Conservation (phyloP, 1,140 invertebrate species). For the Zaprionus lachaisei region DNA sequence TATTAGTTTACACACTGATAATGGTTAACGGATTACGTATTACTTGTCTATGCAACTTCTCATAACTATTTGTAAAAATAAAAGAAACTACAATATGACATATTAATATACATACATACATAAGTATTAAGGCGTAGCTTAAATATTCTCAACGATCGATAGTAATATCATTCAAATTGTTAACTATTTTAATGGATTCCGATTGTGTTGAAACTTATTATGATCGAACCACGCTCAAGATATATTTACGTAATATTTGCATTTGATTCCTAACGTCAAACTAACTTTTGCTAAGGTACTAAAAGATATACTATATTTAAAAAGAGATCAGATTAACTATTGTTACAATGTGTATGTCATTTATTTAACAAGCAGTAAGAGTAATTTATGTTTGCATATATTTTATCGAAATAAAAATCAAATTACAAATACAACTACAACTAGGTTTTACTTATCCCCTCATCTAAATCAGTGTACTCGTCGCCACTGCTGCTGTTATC, state of each 20-base stretch:
- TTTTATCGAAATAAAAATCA: slow-evolving; percentile 62
- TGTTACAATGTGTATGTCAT: slow-evolving; percentile 66
- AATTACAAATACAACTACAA: slow-evolving; percentile 8
- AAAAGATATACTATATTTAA: slow-evolving; percentile 23
- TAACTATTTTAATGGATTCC: slow-evolving; percentile 27
- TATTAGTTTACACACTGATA: slow-evolving; percentile 19
- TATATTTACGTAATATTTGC: slow-evolving; percentile 46
- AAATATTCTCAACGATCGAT: slow-evolving; percentile 4
- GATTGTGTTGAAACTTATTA: background rate
- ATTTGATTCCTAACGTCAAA: slow-evolving; percentile 49
- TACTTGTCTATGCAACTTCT: slow-evolving; percentile 11
- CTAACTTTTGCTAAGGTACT: slow-evolving; percentile 34
- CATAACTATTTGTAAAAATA: slow-evolving; percentile 23
- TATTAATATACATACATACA: slow-evolving; percentile 1
- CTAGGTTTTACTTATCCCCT: background rate
- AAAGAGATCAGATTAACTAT: slow-evolving; percentile 48
- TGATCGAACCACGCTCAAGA: slow-evolving; percentile 2
- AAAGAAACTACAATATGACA: slow-evolving; percentile 5
- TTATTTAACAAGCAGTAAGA: slow-evolving; percentile 58
- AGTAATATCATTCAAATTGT: slow-evolving; percentile 14
- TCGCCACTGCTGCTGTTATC: slow-evolving; percentile 19
- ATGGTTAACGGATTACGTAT: background rate
- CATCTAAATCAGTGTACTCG: slow-evolving; percentile 9
- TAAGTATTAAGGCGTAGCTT: slow-evolving; percentile 5
- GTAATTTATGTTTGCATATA: slow-evolving; percentile 61